Conservation (phyloP, 30 jellyfish, hydroid and myxozoan genomes). For the Turritopsis rubra region DNA sequence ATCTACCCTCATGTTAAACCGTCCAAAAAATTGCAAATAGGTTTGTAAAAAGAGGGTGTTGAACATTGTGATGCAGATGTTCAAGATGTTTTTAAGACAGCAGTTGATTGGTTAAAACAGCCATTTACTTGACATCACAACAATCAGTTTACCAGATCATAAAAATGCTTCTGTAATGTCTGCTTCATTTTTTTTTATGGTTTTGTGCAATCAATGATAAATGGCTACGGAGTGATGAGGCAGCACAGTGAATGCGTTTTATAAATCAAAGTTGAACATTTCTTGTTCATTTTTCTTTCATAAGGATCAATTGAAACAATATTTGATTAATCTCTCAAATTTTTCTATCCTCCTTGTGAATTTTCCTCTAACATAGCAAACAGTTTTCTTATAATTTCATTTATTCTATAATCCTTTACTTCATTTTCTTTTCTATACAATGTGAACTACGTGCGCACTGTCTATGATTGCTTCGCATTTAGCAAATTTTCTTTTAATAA, state of each 20-base stretch:
- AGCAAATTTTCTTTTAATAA: too few species aligned
- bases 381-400: too few species aligned
- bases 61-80: conserved; percentile 7
- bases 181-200: neutral
- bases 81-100: neutral
- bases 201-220: neutral
- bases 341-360: neutral
- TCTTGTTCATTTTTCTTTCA: too few species aligned
- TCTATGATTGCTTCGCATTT: too few species aligned
- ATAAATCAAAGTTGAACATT: too few species aligned
- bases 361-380: neutral
- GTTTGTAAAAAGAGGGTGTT: neutral
- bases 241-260: neutral
- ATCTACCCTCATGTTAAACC: conserved; percentile 15
- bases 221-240: neutral
- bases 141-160: conserved; percentile 17
- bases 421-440: neutral
- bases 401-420: neutral
- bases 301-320: too few species aligned
- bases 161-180: neutral
- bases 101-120: neutral
- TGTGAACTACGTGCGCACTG: too few species aligned
- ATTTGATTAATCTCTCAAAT: neutral
- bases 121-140: neutral
- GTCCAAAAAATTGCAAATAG: neutral